Evolutionary conservation across 1,140 invertebrate species (phyloP).

Genomic region (Chelonus insularis): DNA sequence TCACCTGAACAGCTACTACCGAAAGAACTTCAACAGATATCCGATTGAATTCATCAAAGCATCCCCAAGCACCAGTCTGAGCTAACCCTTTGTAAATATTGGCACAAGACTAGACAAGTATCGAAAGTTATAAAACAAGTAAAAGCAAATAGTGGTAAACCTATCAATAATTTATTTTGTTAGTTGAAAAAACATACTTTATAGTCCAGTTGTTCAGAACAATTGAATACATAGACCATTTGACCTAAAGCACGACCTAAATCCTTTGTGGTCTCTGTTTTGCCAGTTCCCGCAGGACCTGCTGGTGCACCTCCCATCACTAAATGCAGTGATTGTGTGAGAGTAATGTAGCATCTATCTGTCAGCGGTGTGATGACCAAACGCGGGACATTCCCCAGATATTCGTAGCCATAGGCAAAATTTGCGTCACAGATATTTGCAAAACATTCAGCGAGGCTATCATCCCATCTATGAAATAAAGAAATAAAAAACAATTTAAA

Average conservation of each 20-base stretch:
- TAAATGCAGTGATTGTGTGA: constrained; percentile 86
- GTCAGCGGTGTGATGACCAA: constrained; percentile 85
- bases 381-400: constrained; percentile 79
- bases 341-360: constrained; percentile 87
- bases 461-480: constrained; percentile 71
- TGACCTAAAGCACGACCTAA: constrained; percentile 86
- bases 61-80: constrained; percentile 92
- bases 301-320: constrained; percentile 91
- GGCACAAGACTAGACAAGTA: constrained; percentile 78
- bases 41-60: constrained; percentile 94
- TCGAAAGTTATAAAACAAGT: too few species aligned
- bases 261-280: constrained; percentile 94
- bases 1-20: constrained; percentile 87
- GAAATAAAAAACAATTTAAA: background rate
- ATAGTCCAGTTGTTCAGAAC: constrained; percentile 96
- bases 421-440: constrained; percentile 91
- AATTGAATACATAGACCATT: constrained; percentile 96
- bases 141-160: background rate
- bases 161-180: background rate
- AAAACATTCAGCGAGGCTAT: constrained; percentile 79
- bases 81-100: constrained; percentile 91
- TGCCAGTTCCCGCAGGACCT: constrained; percentile 85
- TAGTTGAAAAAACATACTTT: constrained; percentile 61
- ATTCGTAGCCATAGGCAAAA: constrained; percentile 80
- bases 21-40: constrained; percentile 92